Conservation (phyloP, 2,888 invertebrate genomes). For the Molanna angustata region DNA sequence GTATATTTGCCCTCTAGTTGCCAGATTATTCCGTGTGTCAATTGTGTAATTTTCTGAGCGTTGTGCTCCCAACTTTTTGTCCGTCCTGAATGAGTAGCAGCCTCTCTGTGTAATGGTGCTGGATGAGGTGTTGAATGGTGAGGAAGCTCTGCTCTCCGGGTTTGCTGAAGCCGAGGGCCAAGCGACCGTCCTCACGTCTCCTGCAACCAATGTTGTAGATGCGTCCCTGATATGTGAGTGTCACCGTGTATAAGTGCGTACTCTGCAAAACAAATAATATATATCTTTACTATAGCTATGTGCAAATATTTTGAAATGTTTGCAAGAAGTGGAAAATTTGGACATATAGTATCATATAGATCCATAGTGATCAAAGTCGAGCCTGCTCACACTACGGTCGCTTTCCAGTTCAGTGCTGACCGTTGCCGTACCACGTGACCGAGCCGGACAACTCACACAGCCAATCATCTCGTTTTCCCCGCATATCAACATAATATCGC, state of each 20-base stretch:
- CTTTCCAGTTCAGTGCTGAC: background rate
- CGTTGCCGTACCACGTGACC: no score
- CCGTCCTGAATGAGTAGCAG: slow-evolving; percentile 54
- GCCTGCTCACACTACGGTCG: no score
- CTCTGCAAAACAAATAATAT: slow-evolving; percentile 16
- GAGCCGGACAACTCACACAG: no score
- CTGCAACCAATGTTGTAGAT: slow-evolving; percentile 60
- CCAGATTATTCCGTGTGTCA: no score
- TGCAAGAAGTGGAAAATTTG: no score
- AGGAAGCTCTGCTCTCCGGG: slow-evolving; percentile 53
- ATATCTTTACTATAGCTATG: no score
- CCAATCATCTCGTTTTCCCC: no score
- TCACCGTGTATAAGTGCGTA: slow-evolving; percentile 53
- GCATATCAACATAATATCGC: no score
- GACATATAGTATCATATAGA: no score
- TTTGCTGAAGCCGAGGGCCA: slow-evolving; percentile 56
- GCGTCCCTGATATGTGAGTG: slow-evolving; percentile 50
- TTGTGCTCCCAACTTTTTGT: slow-evolving; percentile 50
- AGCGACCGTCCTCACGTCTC: slow-evolving; percentile 48
- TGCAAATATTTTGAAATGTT: no score
- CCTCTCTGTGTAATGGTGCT: slow-evolving; percentile 55
- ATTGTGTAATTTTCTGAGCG: slow-evolving; percentile 46
- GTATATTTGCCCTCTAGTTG: no score
- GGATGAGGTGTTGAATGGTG: slow-evolving; percentile 51
- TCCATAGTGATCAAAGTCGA: background rate